These are phyloP conservation scores for Eufriesea mexicana DNA, from an alignment of 1,140 invertebrate species.

Conservation along the genomic window DNA sequence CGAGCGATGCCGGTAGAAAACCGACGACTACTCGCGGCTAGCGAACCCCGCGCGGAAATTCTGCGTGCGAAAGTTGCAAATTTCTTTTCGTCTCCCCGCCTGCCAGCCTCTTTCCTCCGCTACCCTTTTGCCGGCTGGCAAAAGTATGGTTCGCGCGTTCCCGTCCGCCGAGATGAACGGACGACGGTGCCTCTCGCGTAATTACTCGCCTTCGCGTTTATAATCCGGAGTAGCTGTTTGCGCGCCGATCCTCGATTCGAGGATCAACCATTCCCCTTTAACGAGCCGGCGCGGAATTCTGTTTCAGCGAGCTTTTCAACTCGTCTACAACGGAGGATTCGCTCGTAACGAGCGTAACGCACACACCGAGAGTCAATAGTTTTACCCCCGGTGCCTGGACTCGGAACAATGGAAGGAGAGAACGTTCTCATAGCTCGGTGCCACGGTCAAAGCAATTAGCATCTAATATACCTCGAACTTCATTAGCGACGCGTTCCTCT, in stretches of 20 bases:
- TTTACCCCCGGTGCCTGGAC: neutral
- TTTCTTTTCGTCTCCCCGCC: constrained; percentile 44
- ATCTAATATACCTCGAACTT: constrained; percentile 52
- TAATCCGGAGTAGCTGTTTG: neutral
- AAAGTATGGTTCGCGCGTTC: constrained; percentile 3
- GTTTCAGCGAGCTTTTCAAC: too few species aligned
- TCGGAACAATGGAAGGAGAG: constrained; percentile 46
- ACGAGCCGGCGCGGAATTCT: neutral
- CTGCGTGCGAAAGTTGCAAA: constrained; percentile 66
- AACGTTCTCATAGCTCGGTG: constrained; percentile 43
- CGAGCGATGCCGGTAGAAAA: constrained; percentile 54
- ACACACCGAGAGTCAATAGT: constrained; percentile 10
- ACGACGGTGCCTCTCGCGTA: neutral
- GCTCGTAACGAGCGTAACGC: too few species aligned
- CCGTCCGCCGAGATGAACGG: too few species aligned
- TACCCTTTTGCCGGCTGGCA: neutral
- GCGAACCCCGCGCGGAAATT: constrained; percentile 32
- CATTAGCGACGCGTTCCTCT: constrained; percentile 26
- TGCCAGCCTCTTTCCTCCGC: neutral
- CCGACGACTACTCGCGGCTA: constrained; percentile 3
- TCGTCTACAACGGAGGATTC: neutral
- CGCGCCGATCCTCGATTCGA: neutral
- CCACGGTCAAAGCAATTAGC: constrained; percentile 53
- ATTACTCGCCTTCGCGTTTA: neutral
- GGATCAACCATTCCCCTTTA: neutral